A percentile compares a stretch with the other conserved stretches of the same genome.
Conservation (phyloP, 2,113 vertebrate species). For the Zeus faber region DNA sequence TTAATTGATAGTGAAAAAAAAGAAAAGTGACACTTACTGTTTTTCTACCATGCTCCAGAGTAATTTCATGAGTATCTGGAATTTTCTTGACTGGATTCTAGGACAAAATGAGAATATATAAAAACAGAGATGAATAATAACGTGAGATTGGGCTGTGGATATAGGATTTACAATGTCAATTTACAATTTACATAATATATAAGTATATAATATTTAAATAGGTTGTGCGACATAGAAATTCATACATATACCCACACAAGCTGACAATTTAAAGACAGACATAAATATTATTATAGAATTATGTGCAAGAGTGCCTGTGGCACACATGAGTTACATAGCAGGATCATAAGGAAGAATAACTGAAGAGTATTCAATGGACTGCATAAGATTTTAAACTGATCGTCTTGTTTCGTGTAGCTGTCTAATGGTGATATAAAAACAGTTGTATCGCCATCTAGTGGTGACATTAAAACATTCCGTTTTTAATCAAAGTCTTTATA, state of each 20-base stretch:
- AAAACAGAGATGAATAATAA: constrained; percentile 8
- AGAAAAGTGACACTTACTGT: constrained; percentile 77
- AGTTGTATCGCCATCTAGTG: constrained; percentile 69
- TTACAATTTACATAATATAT: too few relatives aligned
- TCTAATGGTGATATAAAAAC: constrained; percentile 49
- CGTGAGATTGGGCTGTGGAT: neutral
- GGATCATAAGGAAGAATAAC: constrained; percentile 75
- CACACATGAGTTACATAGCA: constrained; percentile 86
- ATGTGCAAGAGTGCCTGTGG: too few relatives aligned
- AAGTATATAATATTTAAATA: too few relatives aligned
- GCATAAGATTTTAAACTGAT: neutral
- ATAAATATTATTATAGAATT: too few relatives aligned
- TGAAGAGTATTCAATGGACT: neutral
- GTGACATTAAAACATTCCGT: constrained; percentile 4
- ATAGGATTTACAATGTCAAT: constrained; percentile 1
- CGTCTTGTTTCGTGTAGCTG: constrained; percentile 57
- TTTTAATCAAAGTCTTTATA: too few relatives aligned
- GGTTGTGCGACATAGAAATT: too few relatives aligned
- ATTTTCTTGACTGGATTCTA: constrained; percentile 92
- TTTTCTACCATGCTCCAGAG: constrained; percentile 88
- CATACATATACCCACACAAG: too few relatives aligned
- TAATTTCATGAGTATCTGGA: constrained; percentile 96
- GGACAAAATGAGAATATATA: constrained; percentile 11
- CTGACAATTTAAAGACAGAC: too few relatives aligned
- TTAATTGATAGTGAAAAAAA: neutral